These are phyloP conservation scores for Bombycilla garrulus DNA, from an alignment of 2,113 vertebrate species.

Conservation along the genomic window DNA sequence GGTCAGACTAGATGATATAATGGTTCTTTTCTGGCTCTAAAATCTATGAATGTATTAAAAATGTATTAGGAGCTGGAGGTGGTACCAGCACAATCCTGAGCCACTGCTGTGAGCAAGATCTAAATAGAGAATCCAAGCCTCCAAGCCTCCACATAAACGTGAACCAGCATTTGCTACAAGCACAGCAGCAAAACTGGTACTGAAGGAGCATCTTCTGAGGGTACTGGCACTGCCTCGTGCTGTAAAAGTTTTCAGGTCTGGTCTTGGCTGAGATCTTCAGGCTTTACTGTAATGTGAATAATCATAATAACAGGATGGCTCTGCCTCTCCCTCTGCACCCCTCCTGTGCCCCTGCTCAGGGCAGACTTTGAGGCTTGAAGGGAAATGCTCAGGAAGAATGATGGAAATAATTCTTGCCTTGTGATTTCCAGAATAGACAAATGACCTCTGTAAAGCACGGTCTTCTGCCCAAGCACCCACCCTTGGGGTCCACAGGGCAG, in stretches of 20 bases:
- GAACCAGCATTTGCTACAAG: neutral
- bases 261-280: neutral
- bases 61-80: neutral
- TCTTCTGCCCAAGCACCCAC: neutral
- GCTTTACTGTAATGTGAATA: neutral
- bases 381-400: neutral
- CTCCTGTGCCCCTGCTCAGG: neutral
- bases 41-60: neutral
- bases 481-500: neutral
- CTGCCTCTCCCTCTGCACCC: neutral
- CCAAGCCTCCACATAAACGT: neutral
- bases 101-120: neutral
- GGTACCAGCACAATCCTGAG: neutral
- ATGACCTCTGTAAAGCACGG: fast-evolving
- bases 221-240: neutral
- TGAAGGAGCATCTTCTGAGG: neutral
- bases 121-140: neutral
- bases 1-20: neutral
- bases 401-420: neutral
- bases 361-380: neutral
- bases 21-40: neutral
- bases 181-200: neutral
- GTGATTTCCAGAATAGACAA: neutral
- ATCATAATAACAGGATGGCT: neutral
- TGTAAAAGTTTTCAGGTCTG: neutral